Percentiles rank a stretch among this genome's conserved stretches.
phyloP scores from a whole-genome alignment of 2,113 vertebrate species.

The Sterrhoptilus dennistouni region DNA sequence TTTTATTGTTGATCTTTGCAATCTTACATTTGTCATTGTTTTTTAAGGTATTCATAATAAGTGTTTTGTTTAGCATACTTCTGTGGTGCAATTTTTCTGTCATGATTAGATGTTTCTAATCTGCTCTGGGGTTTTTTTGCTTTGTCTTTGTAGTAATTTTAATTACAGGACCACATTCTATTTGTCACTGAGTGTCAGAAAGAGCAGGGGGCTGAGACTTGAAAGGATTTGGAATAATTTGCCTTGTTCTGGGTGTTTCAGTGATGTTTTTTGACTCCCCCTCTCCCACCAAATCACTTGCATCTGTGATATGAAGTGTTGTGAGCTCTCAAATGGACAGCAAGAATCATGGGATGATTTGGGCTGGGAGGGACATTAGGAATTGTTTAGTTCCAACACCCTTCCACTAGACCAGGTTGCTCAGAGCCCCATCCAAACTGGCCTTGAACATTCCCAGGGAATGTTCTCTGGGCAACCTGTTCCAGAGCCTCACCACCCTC shows the following conservation, averaged over 20 bases:
- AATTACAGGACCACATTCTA: neutral
- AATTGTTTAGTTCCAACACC: neutral
- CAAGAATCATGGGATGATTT: neutral
- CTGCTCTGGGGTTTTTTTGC: neutral
- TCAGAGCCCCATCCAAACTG: neutral
- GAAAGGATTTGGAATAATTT: neutral
- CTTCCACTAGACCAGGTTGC: neutral
- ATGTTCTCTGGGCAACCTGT: neutral
- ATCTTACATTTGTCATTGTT: slow-evolving; percentile 19
- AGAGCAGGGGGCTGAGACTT: neutral
- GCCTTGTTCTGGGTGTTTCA: neutral
- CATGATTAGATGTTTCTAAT: neutral
- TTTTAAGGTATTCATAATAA: slow-evolving; percentile 33
- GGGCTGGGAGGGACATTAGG: neutral
- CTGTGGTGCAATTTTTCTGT: slow-evolving; percentile 23
- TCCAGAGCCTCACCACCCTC: neutral
- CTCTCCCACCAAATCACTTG: neutral
- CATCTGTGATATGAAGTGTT: neutral
- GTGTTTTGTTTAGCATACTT: slow-evolving; percentile 44
- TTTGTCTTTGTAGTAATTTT: neutral
- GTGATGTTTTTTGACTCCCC: neutral
- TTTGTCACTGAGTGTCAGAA: neutral
- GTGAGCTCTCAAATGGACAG: neutral
- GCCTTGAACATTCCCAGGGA: neutral
- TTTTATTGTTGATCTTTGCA: slow-evolving; percentile 60